Evolutionary conservation across 2,888 invertebrate species (phyloP).

Genomic region (Polydrusus pterygomalis): DNA sequence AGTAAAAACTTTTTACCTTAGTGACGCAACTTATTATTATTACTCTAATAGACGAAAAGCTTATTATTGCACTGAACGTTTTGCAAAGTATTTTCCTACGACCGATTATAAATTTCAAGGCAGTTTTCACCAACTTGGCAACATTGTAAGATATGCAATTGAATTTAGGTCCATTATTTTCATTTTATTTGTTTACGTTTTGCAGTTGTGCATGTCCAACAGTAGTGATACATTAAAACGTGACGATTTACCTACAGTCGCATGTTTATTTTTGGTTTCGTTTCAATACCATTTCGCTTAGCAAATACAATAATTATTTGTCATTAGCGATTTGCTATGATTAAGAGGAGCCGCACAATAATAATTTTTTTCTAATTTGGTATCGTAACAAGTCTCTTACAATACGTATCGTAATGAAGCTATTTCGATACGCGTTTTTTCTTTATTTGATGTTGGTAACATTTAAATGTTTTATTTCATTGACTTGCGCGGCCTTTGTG

Average conservation of each 20-base stretch:
- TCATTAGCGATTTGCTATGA: too few relatives aligned
- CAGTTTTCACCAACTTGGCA: neutral
- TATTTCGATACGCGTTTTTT: too few relatives aligned
- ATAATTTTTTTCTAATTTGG: neutral
- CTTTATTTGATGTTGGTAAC: too few relatives aligned
- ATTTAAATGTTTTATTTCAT: too few relatives aligned
- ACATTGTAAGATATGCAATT: neutral
- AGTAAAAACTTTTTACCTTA: neutral
- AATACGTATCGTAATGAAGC: too few relatives aligned
- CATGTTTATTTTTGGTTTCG: constrained; percentile 6
- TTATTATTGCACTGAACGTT: too few relatives aligned
- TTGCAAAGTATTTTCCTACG: too few relatives aligned
- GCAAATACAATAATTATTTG: neutral
- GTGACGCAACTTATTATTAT: neutral
- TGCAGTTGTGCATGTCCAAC: constrained; percentile 2
- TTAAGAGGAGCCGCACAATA: neutral
- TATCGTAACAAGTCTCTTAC: neutral
- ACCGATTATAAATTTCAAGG: too few relatives aligned
- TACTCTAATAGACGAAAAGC: too few relatives aligned
- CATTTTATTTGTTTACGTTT: constrained; percentile 16
- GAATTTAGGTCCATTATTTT: neutral
- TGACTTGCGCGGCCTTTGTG: too few relatives aligned
- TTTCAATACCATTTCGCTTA: too few relatives aligned
- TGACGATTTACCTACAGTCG: constrained; percentile 6
- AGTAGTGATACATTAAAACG: constrained; percentile 3